Conservation (phyloP, 2,113 vertebrate genomes). For the Melanocharis versteri region DNA sequence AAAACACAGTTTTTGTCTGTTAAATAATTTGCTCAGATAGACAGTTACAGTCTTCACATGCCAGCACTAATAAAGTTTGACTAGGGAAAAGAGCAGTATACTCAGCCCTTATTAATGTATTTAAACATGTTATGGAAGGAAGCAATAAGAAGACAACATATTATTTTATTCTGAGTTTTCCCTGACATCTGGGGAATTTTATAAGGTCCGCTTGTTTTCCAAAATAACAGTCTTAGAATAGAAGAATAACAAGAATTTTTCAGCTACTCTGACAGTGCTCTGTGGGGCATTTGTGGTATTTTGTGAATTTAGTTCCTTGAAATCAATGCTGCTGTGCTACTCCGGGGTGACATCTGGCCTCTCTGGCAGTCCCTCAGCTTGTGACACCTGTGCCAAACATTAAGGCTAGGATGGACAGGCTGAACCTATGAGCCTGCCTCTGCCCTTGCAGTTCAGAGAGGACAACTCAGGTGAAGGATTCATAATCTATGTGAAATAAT, state of each 20-base stretch:
- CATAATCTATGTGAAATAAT: background rate
- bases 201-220: background rate
- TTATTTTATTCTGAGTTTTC: background rate
- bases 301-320: background rate
- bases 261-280: background rate
- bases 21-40: background rate
- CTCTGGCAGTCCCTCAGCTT: background rate
- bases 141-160: background rate
- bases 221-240: background rate
- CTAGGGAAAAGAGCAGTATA: background rate
- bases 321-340: background rate
- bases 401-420: background rate
- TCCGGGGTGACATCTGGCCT: background rate
- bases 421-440: background rate
- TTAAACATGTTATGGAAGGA: background rate
- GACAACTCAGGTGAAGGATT: background rate
- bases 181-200: background rate
- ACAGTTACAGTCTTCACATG: background rate
- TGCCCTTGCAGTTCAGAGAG: background rate
- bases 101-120: background rate
- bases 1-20: background rate
- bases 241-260: background rate
- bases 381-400: background rate
- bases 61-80: background rate
- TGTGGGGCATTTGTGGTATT: background rate